phyloP scores from a whole-genome alignment of 2,113 vertebrate species.

The Drymodes brunneopygia region DNA sequence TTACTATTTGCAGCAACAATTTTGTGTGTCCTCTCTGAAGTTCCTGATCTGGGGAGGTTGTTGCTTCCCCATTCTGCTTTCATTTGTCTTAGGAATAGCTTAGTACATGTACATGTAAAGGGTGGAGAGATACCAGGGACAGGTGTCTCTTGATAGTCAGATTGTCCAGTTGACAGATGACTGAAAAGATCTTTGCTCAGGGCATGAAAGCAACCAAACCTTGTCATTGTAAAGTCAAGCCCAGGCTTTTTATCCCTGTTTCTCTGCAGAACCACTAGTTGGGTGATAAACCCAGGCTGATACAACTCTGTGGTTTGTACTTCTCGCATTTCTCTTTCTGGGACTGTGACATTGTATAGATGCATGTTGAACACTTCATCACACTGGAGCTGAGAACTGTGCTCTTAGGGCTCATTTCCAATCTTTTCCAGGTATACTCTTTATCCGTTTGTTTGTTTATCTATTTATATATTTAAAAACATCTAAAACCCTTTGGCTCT shows the following conservation, averaged over 20 bases:
- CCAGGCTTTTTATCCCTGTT: not conserved
- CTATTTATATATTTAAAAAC: not conserved
- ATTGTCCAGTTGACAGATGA: not conserved
- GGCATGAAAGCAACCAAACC: not conserved
- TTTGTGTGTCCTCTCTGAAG: not conserved
- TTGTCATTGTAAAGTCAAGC: not conserved
- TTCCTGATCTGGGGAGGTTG: not conserved
- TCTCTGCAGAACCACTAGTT: not conserved
- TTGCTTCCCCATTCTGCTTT: not conserved
- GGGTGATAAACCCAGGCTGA: not conserved
- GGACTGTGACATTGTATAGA: accelerated
- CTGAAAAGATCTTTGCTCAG: not conserved
- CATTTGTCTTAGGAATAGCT: not conserved
- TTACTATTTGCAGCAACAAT: not conserved
- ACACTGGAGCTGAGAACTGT: not conserved
- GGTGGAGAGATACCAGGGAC: not conserved
- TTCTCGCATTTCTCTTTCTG: not conserved
- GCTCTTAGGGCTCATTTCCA: not conserved
- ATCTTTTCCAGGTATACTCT: not conserved
- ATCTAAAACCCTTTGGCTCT: accelerated
- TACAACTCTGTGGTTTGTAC: not conserved
- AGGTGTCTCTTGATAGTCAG: not conserved
- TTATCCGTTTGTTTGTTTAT: not conserved
- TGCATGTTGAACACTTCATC: not conserved
- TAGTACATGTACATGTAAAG: accelerated